phyloP scores from a whole-genome alignment of 2,113 vertebrate species.

The Gavialis gangeticus region DNA sequence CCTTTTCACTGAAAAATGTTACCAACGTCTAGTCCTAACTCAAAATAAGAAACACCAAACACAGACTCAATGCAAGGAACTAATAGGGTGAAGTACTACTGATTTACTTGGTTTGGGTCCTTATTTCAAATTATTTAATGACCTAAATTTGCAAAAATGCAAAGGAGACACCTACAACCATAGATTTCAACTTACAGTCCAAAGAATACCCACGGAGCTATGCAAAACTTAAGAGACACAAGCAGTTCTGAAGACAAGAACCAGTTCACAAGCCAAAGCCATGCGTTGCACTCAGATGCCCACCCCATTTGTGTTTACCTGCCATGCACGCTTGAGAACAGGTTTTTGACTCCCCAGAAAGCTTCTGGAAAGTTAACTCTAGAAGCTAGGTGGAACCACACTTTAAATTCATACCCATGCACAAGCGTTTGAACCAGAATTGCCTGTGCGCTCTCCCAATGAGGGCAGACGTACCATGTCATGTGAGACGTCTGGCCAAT shows the following conservation, averaged over 20 bases:
- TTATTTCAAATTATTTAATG: background rate
- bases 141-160: background rate
- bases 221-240: no score
- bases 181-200: no score
- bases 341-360: background rate
- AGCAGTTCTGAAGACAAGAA: background rate
- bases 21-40: background rate
- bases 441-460: background rate
- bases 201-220: no score
- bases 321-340: background rate
- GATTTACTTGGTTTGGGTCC: no score
- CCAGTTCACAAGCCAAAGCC: background rate
- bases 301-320: background rate
- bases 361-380: background rate
- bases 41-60: background rate
- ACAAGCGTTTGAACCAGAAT: background rate
- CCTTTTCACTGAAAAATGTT: no score
- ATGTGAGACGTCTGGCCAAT: background rate
- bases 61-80: background rate
- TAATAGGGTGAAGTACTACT: background rate
- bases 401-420: background rate
- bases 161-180: background rate
- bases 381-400: background rate
- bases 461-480: background rate
- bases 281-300: background rate